Percentiles rank a stretch among this genome's conserved stretches.
phyloP scores from a whole-genome alignment of 2,888 invertebrate genomes.

The Craniophora ligustri region DNA sequence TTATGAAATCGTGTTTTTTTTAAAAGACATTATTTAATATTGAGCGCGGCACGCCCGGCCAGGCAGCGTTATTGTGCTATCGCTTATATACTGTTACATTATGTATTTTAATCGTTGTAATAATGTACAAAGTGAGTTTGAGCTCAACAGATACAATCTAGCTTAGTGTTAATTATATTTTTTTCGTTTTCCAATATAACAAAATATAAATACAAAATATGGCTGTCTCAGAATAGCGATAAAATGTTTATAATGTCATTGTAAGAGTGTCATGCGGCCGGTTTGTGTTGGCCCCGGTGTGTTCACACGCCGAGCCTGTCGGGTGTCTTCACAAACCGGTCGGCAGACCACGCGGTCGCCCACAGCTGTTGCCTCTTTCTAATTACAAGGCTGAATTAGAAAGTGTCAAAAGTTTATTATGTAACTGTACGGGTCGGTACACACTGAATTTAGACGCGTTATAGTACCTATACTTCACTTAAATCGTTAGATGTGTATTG shows the following conservation, averaged over 20 bases:
- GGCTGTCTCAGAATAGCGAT: constrained; percentile 71
- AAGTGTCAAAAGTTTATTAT: constrained; percentile 70
- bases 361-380: constrained; percentile 80
- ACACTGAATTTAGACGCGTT: constrained; percentile 60
- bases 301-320: constrained; percentile 8
- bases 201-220: constrained; percentile 64
- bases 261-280: constrained; percentile 44
- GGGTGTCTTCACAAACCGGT: constrained; percentile 21
- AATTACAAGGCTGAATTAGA: constrained; percentile 88
- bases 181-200: constrained; percentile 58
- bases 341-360: constrained; percentile 71
- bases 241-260: constrained; percentile 66
- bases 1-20: constrained; percentile 59
- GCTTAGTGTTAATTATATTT: constrained; percentile 76
- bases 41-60: constrained; percentile 51
- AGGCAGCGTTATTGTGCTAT: constrained; percentile 70
- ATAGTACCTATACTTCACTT: constrained; percentile 56
- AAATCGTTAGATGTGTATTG: constrained; percentile 72
- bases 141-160: constrained; percentile 85
- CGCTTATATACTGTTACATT: constrained; percentile 73
- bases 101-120: constrained; percentile 81
- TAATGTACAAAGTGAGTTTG: constrained; percentile 87
- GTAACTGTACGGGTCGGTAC: constrained; percentile 56
- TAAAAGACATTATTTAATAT: constrained; percentile 68
- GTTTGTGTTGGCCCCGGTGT: constrained; percentile 48